phyloP scores from a whole-genome alignment of 2,797 vertebrate genomes.

The Furcifer pardalis region DNA sequence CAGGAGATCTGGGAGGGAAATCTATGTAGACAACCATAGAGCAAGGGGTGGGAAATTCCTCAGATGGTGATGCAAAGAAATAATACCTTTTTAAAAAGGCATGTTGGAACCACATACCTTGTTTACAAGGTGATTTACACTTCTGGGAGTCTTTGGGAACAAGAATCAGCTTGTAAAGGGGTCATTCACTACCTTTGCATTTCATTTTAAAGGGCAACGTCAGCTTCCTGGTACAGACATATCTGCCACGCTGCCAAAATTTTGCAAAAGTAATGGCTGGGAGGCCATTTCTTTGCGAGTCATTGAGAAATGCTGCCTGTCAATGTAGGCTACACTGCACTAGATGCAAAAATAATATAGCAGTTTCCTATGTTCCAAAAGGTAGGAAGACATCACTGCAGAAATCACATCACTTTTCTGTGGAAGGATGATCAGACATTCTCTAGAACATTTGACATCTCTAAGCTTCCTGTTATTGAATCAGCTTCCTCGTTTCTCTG shows the following conservation, averaged over 20 bases:
- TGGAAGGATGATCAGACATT: background rate
- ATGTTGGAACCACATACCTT: too few relatives aligned
- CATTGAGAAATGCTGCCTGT: background rate
- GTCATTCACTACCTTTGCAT: too few relatives aligned
- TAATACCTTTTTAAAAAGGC: too few relatives aligned
- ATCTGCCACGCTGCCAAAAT: too few relatives aligned
- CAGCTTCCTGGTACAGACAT: too few relatives aligned
- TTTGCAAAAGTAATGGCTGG: background rate
- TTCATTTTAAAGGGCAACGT: too few relatives aligned
- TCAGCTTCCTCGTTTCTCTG: constrained; percentile 54
- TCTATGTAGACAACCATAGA: background rate
- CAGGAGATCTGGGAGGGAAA: background rate
- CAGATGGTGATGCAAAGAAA: too few relatives aligned
- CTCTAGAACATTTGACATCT: fast-evolving
- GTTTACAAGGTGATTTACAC: too few relatives aligned
- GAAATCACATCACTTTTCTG: background rate
- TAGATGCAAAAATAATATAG: background rate
- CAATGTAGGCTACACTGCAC: background rate
- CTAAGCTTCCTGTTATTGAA: constrained; percentile 28
- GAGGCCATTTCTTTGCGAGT: background rate
- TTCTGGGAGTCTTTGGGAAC: too few relatives aligned
- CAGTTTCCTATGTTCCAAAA: background rate
- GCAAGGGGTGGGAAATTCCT: too few relatives aligned
- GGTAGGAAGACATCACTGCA: background rate
- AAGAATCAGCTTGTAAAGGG: too few relatives aligned